Conservation (phyloP, 2,113 vertebrate species). For the Tyrannus savana region DNA sequence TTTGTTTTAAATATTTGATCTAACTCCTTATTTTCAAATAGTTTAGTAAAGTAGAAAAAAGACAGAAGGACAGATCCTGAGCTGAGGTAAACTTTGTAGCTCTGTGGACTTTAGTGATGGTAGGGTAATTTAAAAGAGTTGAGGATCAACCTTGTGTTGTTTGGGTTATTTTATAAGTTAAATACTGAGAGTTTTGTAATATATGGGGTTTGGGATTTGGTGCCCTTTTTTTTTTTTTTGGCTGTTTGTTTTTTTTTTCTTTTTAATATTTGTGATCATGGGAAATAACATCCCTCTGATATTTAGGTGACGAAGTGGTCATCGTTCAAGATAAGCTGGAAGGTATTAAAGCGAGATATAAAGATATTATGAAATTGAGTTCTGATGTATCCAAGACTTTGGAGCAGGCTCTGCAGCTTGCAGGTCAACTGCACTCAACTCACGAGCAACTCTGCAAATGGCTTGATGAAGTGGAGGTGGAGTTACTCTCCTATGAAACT, state of each 20-base stretch:
- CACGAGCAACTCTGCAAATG: conserved; percentile 84
- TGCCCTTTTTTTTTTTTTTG: background rate
- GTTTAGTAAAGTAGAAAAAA: background rate
- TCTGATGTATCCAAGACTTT: conserved; percentile 83
- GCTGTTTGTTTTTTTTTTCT: background rate
- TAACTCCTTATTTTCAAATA: background rate
- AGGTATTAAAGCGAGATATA: conserved; percentile 91
- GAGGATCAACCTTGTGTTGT: background rate
- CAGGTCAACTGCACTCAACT: conserved; percentile 79
- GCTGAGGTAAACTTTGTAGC: background rate
- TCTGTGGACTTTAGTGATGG: background rate
- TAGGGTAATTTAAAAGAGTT: background rate
- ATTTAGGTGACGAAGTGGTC: conserved; percentile 94
- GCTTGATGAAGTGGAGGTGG: conserved; percentile 85
- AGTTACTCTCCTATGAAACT: conserved; percentile 79
- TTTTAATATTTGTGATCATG: background rate
- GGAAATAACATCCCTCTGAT: conserved; percentile 50
- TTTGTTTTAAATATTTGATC: background rate
- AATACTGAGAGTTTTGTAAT: background rate
- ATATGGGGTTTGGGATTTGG: background rate
- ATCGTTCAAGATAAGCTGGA: conserved; percentile 96
- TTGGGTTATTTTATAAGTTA: background rate
- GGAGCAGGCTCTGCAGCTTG: conserved; percentile 85
- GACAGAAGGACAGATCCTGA: background rate
- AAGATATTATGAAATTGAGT: conserved; percentile 89